These are phyloP conservation scores for Ptychobarbus kaznakovi DNA, from an alignment of 2,797 vertebrate species.

Conservation along the genomic window DNA sequence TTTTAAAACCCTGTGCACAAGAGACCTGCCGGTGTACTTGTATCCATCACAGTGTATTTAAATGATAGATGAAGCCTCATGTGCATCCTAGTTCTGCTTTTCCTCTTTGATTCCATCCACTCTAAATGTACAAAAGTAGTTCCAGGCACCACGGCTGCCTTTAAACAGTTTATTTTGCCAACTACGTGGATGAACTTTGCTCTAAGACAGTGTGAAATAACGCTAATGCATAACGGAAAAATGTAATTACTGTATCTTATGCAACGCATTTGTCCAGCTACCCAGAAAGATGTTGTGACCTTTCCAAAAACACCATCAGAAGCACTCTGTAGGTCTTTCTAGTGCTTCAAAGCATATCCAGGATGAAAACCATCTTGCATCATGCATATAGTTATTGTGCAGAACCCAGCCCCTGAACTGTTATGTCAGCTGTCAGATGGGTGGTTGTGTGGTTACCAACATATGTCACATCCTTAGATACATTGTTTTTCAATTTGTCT, in stretches of 20 bases:
- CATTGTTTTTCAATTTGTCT: conserved; percentile 6
- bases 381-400: conserved; percentile 35
- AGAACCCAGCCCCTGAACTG: conserved; percentile 8
- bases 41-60: conserved; percentile 9
- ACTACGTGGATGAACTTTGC: conserved; percentile 23
- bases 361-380: conserved; percentile 24
- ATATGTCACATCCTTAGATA: conserved; percentile 7
- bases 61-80: conserved; percentile 27
- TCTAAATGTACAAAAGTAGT: conserved; percentile 13
- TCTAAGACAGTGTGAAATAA: conserved; percentile 45
- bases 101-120: conserved; percentile 12
- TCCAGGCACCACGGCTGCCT: conserved; percentile 31
- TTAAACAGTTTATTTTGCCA: conserved; percentile 33
- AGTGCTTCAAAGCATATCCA: conserved; percentile 42
- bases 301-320: conserved; percentile 65
- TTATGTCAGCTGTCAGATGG: conserved; percentile 30
- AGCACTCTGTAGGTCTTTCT: conserved; percentile 20
- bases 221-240: conserved; percentile 56
- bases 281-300: conserved; percentile 64
- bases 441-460: not conserved
- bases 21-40: not conserved
- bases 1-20: conserved; percentile 2
- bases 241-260: conserved; percentile 48
- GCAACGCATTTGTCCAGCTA: conserved; percentile 51
- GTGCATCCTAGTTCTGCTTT: conserved; percentile 11